Conservation (phyloP, 2,113 vertebrate genomes). For the Hemicordylus capensis region DNA sequence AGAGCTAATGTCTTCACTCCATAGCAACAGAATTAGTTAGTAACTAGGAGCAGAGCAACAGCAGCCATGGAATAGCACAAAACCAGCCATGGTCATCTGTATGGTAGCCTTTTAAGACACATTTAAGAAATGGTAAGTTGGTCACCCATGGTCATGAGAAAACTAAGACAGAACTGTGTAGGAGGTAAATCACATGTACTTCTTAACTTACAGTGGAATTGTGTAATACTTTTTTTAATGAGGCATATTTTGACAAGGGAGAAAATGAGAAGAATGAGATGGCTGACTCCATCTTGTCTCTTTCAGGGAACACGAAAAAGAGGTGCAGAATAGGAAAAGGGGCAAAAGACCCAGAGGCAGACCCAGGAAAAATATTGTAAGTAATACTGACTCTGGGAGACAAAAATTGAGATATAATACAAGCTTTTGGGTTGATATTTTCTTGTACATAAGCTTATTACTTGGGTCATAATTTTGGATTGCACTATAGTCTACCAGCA, state of each 20-base stretch:
- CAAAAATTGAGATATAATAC: constrained; percentile 9
- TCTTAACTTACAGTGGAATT: neutral
- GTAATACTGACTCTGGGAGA: constrained; percentile 46
- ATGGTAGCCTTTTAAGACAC: neutral
- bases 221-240: neutral
- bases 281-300: neutral
- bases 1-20: neutral
- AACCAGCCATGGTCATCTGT: neutral
- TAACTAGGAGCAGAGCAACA: neutral
- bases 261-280: neutral
- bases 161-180: neutral
- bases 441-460: neutral
- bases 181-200: neutral
- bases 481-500: too few relatives aligned
- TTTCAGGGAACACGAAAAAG: constrained; percentile 92
- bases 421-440: neutral
- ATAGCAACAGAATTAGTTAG: neutral
- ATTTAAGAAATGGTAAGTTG: neutral
- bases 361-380: constrained; percentile 89
- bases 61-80: neutral
- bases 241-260: neutral
- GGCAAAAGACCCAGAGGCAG: constrained; percentile 93
- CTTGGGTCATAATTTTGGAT: too few relatives aligned
- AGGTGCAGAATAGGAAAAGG: constrained; percentile 86
- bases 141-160: neutral